These are phyloP conservation scores for Haliclystus octoradiatus DNA, from an alignment of 30 jellyfish, hydroid and myxozoan genomes.

Conservation along the genomic window DNA sequence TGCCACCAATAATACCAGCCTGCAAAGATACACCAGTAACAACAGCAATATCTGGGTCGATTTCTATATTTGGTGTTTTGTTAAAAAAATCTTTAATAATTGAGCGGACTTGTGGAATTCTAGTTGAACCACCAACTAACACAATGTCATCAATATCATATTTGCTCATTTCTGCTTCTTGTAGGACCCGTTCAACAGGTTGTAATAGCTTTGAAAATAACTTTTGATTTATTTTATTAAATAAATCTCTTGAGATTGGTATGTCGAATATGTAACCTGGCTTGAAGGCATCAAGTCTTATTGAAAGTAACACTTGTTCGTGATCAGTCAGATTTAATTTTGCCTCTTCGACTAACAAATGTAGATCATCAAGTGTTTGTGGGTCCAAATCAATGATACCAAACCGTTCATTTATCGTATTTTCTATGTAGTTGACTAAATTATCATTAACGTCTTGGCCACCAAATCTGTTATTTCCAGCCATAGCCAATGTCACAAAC, in stretches of 20 bases:
- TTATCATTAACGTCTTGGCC: constrained; percentile 77
- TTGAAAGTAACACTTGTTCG: constrained; percentile 5
- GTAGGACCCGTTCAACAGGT: constrained; percentile 64
- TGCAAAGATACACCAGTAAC: constrained; percentile 81
- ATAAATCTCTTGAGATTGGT: constrained; percentile 23
- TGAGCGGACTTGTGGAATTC: constrained; percentile 73
- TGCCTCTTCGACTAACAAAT: constrained; percentile 52
- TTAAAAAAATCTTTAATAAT: constrained; percentile 46
- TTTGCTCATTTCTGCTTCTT: constrained; percentile 42
- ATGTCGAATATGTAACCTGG: constrained; percentile 10
- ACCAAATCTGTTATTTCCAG: constrained; percentile 88
- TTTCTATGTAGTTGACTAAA: constrained; percentile 14
- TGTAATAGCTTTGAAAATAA: constrained; percentile 33
- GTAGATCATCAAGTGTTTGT: constrained; percentile 30
- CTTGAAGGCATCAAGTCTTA: constrained; percentile 18
- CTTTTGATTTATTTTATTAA: constrained; percentile 33
- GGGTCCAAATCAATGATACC: constrained; percentile 20
- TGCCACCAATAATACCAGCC: constrained; percentile 83
- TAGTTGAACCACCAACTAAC: constrained; percentile 90
- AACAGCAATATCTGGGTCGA: constrained; percentile 90
- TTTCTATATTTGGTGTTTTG: constrained; percentile 61
- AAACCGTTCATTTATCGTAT: constrained; percentile 10
- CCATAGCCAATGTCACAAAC: constrained; percentile 90
- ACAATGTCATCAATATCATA: constrained; percentile 78
- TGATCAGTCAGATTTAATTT: constrained; percentile 29